Percentiles rank a stretch among this genome's conserved stretches.
Evolutionary conservation across 2,113 vertebrate species (phyloP).

Genomic region (Monopterus albus): DNA sequence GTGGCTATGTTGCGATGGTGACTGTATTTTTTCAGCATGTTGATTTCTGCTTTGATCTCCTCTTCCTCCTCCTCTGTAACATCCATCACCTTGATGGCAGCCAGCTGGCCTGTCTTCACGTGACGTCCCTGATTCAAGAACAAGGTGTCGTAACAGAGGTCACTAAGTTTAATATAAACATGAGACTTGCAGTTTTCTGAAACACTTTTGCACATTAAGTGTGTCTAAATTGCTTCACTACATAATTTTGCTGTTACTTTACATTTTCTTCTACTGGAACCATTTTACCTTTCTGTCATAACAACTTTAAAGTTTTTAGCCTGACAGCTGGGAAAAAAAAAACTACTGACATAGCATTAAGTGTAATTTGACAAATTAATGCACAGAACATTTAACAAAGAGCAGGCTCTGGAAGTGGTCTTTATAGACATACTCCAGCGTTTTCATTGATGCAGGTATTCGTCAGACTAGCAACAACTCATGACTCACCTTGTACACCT

Average conservation of each 20-base stretch:
- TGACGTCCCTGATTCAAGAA: slow-evolving; percentile 85
- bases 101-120: slow-evolving; percentile 93
- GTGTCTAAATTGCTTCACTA: slow-evolving; percentile 12
- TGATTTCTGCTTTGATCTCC: slow-evolving; percentile 95
- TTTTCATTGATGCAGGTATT: background rate
- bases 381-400: background rate
- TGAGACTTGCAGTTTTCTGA: background rate
- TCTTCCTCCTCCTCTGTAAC: slow-evolving; percentile 95
- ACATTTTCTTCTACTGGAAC: background rate
- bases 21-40: slow-evolving; percentile 96
- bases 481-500: slow-evolving; percentile 90
- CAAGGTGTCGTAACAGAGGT: background rate
- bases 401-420: background rate
- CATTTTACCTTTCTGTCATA: slow-evolving; percentile 26
- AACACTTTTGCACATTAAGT: background rate
- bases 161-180: background rate
- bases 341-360: slow-evolving; percentile 5
- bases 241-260: too few relatives aligned
- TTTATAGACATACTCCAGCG: slow-evolving; percentile 4
- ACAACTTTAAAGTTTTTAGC: slow-evolving; percentile 4
- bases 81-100: slow-evolving; percentile 96
- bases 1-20: slow-evolving; percentile 96
- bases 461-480: background rate
- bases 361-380: background rate
- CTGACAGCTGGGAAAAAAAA: slow-evolving; percentile 19